Evolutionary conservation across 2,113 vertebrate species (phyloP).

Genomic region (Gopherus evgoodei): DNA sequence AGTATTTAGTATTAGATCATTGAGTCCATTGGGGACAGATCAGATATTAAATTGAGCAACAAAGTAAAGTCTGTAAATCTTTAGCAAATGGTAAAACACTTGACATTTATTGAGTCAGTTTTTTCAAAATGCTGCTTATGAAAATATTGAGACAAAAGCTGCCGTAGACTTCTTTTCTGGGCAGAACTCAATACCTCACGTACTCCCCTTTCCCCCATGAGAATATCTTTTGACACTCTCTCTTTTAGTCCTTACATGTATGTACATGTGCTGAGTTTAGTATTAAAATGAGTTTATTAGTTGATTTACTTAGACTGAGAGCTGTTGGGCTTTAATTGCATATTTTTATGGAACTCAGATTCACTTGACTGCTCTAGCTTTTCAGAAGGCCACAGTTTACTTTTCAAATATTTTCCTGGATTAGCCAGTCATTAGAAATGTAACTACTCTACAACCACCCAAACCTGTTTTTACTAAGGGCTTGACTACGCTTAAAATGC

Average conservation of each 20-base stretch:
- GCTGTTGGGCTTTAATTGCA: conserved; percentile 28
- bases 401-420: not conserved
- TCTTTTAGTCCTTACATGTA: conserved; percentile 66
- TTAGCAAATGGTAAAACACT: conserved; percentile 45
- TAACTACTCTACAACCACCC: not conserved
- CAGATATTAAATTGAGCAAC: not conserved
- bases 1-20: not conserved
- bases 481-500: not conserved
- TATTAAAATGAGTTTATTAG: conserved; percentile 33
- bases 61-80: conserved; percentile 6
- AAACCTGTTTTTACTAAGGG: not conserved
- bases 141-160: conserved; percentile 55
- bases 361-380: conserved; percentile 23
- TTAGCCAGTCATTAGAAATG: fast-evolving
- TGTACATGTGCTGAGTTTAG: conserved; percentile 52
- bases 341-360: conserved; percentile 26
- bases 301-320: conserved; percentile 57
- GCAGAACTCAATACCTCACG: conserved; percentile 1
- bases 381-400: not conserved
- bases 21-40: not conserved
- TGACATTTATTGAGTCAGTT: conserved; percentile 58
- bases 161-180: conserved; percentile 69
- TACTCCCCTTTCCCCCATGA: conserved; percentile 41
- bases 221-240: conserved; percentile 54
- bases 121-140: conserved; percentile 54